Conservation (phyloP, 2,888 invertebrate species). For the Ectropis crepuscularia region DNA sequence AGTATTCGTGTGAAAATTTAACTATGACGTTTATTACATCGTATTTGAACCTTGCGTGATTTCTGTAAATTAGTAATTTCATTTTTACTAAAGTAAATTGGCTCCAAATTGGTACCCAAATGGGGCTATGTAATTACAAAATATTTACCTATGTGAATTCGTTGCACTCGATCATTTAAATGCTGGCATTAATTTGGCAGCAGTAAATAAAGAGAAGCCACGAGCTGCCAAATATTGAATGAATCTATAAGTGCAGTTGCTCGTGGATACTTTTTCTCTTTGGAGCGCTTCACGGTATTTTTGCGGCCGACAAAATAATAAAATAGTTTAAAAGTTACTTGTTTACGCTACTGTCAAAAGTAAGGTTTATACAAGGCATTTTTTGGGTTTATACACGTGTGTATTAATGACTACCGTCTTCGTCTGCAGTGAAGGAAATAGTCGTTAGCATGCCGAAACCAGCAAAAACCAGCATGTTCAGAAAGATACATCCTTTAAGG, state of each 20-base stretch:
- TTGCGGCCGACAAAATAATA: slow-evolving; percentile 3
- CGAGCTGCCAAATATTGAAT: slow-evolving; percentile 18
- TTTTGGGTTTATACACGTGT: too few species aligned
- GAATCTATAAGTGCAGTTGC: slow-evolving; percentile 5
- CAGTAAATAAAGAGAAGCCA: slow-evolving; percentile 12
- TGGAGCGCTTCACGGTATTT: slow-evolving; percentile 16
- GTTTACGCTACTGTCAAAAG: neutral
- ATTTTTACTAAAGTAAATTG: neutral
- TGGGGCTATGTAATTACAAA: too few species aligned
- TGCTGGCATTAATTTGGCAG: slow-evolving; percentile 15
- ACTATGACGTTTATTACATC: too few species aligned
- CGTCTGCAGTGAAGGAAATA: too few species aligned
- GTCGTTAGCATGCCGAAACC: too few species aligned
- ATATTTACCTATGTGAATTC: neutral
- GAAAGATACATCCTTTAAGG: too few species aligned
- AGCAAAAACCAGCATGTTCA: too few species aligned
- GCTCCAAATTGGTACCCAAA: neutral
- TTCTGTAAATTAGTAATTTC: too few species aligned
- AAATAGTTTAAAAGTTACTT: slow-evolving; percentile 14
- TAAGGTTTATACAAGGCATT: too few species aligned
- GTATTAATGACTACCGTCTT: too few species aligned
- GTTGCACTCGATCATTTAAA: slow-evolving; percentile 11
- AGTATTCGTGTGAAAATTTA: too few species aligned
- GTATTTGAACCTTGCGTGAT: too few species aligned
- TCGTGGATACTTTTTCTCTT: slow-evolving; percentile 19